Conservation (phyloP, 2,888 invertebrate genomes). For the Cheilosia urbana region DNA sequence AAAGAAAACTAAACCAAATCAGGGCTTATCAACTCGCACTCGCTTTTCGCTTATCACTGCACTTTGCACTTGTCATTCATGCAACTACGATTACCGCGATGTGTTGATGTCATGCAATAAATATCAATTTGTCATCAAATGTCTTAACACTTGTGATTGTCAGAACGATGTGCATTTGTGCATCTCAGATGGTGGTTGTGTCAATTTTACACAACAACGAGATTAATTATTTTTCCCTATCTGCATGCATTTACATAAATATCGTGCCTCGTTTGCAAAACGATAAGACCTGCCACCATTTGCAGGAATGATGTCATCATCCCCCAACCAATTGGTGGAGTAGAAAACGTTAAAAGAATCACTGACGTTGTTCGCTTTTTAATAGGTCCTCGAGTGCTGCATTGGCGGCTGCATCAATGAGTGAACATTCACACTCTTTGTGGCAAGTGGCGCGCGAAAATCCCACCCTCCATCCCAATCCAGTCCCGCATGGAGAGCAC, state of each 20-base stretch:
- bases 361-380: conserved; percentile 44
- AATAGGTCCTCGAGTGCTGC: conserved; percentile 37
- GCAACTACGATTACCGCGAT: conserved; percentile 28
- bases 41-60: conserved; percentile 53
- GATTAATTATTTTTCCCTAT: conserved; percentile 46
- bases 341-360: conserved; percentile 21
- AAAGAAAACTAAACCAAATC: background rate
- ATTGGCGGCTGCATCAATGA: conserved; percentile 71
- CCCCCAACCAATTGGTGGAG: background rate
- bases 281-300: conserved; percentile 60
- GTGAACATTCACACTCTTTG: conserved; percentile 39
- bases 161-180: conserved; percentile 13
- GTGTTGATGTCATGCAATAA: conserved; percentile 55
- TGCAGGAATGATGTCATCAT: conserved; percentile 65
- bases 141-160: conserved; percentile 21
- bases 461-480: conserved; percentile 1
- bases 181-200: conserved; percentile 10
- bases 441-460: conserved; percentile 59
- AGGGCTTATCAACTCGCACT: conserved; percentile 44
- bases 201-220: conserved; percentile 25
- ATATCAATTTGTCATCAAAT: conserved; percentile 65
- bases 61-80: conserved; percentile 64
- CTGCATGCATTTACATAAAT: conserved; percentile 54
- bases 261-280: conserved; percentile 23
- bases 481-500: conserved; percentile 9